These are phyloP conservation scores for Phytoseiulus persimilis DNA, from an alignment of 2,888 invertebrate genomes.

Conservation along the genomic window DNA sequence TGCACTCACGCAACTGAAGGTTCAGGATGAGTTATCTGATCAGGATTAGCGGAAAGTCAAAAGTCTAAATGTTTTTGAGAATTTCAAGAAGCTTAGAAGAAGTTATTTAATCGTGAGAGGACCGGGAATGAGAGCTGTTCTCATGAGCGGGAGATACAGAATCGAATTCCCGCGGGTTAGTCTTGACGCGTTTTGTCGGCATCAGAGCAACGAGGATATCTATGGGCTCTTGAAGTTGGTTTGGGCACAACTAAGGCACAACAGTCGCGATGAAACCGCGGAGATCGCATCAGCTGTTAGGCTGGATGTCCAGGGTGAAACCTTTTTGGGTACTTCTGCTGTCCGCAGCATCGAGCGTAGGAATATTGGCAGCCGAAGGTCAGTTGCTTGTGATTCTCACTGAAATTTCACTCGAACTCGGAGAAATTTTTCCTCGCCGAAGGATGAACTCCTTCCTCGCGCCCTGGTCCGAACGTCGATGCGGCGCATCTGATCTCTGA, in stretches of 20 bases:
- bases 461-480: too few species aligned
- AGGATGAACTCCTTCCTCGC: too few species aligned
- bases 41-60: too few species aligned
- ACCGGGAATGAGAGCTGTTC: not conserved
- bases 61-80: too few species aligned
- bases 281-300: not conserved
- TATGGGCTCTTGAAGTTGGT: not conserved
- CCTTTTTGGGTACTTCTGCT: not conserved
- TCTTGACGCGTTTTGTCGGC: not conserved
- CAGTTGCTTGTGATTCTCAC: not conserved
- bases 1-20: too few species aligned
- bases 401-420: not conserved
- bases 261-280: not conserved
- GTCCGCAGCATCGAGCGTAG: not conserved
- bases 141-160: not conserved
- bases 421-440: not conserved
- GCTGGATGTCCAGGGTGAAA: not conserved
- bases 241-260: not conserved
- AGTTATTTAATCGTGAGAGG: too few species aligned
- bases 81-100: too few species aligned
- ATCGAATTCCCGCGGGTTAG: not conserved
- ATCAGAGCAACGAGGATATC: not conserved
- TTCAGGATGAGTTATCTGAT: too few species aligned
- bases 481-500: too few species aligned
- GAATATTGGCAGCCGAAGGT: not conserved